Evolutionary conservation across 2,888 invertebrate species (phyloP).

Genomic region (Drosophila robusta): DNA sequence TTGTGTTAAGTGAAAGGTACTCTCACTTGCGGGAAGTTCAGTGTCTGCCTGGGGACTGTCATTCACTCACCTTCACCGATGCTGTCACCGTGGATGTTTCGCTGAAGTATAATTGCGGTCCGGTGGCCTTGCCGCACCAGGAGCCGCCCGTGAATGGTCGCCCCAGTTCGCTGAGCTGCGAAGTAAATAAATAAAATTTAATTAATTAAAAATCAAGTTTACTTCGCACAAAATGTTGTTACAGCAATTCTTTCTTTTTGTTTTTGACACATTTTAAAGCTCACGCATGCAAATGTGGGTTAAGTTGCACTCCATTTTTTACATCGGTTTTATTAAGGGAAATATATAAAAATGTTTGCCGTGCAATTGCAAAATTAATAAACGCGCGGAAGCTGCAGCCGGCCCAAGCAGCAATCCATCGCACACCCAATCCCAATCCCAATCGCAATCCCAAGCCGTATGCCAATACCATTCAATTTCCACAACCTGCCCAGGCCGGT

Average conservation of each 20-base stretch:
- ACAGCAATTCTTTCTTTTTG: conserved; percentile 41
- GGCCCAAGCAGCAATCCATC: conserved; percentile 19
- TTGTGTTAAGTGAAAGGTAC: background rate
- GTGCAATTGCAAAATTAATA: conserved; percentile 61
- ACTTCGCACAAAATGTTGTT: conserved; percentile 35
- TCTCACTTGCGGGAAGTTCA: background rate
- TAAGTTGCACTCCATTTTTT: conserved; percentile 46
- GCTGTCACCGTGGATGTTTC: conserved; percentile 95
- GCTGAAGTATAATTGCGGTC: conserved; percentile 94
- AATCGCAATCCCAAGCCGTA: conserved; percentile 13
- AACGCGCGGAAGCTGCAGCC: conserved; percentile 32
- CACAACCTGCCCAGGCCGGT: conserved; percentile 4
- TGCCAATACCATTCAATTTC: conserved; percentile 29
- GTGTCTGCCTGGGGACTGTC: background rate
- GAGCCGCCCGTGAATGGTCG: conserved; percentile 95
- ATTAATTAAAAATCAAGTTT: conserved; percentile 75
- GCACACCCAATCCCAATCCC: conserved; percentile 10
- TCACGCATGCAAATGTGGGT: conserved; percentile 48
- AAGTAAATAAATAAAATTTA: conserved; percentile 72
- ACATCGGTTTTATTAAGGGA: conserved; percentile 41
- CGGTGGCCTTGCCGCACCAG: conserved; percentile 94
- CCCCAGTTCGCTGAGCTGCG: conserved; percentile 92
- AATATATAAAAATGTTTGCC: conserved; percentile 25
- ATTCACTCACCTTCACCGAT: conserved; percentile 89
- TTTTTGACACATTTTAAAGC: conserved; percentile 54